Evolutionary conservation across 1,140 invertebrate species (phyloP), one percentile per base, ranked within the genome.

Genomic region (Cydia splendana): DNA sequence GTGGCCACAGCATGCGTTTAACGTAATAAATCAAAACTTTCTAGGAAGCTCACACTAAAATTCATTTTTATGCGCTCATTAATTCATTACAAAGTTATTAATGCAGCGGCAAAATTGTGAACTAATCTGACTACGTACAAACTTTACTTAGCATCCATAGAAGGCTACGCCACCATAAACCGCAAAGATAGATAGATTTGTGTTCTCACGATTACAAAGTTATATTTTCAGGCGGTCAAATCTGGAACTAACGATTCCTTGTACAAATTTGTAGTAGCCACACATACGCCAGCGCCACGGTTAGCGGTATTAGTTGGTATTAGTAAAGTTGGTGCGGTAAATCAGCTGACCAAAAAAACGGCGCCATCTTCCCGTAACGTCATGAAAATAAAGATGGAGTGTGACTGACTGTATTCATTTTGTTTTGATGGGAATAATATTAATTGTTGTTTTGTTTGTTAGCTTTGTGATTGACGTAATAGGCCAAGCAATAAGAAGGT

Each of bases 311-410:
- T 71, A 20, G 12, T 18, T 15, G 7, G 67, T 10, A 71, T 4
- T 71, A 20, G 12, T 18, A 38, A 38, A 15, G 38, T 67, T n/a
- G 65, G 38, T 12, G 28, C 10, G 51, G 51, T 53, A 53, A 57
- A 69, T 45, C 67, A 71, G 67, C 67, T 71, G 67, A 71, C 34
- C 67, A 71, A 71, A 71, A 71, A 71, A 71, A 71, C n/a, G 34
- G 7, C 67, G 38, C 67, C 67, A 71, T 71, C 30, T 71, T 71
- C 67, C 67, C 67, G 34, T 42, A 45, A 20, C 67, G 67, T 71
- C 18, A 42, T 71, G 30, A 38, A 62, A 71, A 38, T 71, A 34
- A 71, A 71, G 67, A 71, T 71, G 67, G 67, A 71, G 67, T 71
- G 15, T 45, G 30, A 71, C 67, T 71, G 67, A 38, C 45, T 42